Percentiles rank a stretch among this genome's conserved stretches.
Conservation (phyloP, 2,888 invertebrate genomes). For the Synanthedon vespiformis region DNA sequence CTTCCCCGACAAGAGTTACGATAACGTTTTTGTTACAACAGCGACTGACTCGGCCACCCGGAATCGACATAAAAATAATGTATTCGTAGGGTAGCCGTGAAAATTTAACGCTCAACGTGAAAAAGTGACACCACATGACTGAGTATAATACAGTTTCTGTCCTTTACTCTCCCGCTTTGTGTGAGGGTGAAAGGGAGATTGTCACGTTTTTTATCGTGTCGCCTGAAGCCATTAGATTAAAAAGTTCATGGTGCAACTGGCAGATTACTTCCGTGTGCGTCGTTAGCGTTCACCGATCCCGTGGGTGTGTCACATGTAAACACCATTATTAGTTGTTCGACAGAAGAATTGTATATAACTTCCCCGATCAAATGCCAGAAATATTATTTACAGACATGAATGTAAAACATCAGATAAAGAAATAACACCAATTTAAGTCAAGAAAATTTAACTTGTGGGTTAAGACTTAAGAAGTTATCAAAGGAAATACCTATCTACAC, state of each 20-base stretch:
- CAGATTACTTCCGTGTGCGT: slow-evolving; percentile 34
- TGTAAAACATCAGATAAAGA: too few relatives aligned
- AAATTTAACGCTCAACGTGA: slow-evolving; percentile 51
- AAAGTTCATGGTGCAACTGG: slow-evolving; percentile 57
- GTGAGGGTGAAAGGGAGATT: slow-evolving; percentile 22
- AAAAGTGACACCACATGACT: slow-evolving; percentile 56
- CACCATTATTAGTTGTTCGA: slow-evolving; percentile 25
- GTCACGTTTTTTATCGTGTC: slow-evolving; percentile 24
- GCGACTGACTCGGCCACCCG: slow-evolving; percentile 50
- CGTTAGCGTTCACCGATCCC: slow-evolving; percentile 4
- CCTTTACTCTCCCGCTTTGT: slow-evolving; percentile 26
- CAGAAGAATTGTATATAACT: slow-evolving; percentile 6
- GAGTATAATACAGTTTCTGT: slow-evolving; percentile 26
- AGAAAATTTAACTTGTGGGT: too few relatives aligned
- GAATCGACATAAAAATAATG: slow-evolving; percentile 63
- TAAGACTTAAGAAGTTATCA: too few relatives aligned
- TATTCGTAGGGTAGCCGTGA: slow-evolving; percentile 60
- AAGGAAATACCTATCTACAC: too few relatives aligned
- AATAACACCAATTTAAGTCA: too few relatives aligned
- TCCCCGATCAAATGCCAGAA: too few relatives aligned
- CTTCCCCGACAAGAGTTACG: slow-evolving; percentile 46
- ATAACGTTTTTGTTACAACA: slow-evolving; percentile 49
- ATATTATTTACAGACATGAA: too few relatives aligned
- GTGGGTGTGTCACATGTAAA: slow-evolving; percentile 21
- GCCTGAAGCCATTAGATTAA: slow-evolving; percentile 46